These are phyloP conservation scores for Chrosomus eos DNA, from an alignment of 2,797 vertebrate species.

Conservation along the genomic window DNA sequence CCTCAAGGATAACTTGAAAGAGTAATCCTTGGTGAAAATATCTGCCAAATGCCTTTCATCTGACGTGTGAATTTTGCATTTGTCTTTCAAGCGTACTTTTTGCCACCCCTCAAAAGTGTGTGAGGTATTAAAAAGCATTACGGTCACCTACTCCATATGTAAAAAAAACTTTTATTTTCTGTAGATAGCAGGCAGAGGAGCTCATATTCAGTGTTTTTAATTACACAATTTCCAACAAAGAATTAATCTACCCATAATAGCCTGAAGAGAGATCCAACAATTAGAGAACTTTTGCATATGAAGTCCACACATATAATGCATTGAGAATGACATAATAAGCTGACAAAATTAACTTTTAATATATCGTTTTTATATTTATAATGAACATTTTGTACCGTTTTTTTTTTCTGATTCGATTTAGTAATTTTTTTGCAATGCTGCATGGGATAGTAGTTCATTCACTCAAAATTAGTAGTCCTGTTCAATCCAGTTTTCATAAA, in stretches of 20 bases:
- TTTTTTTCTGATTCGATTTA: not conserved
- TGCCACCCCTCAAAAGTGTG: not conserved
- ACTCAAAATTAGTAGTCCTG: not conserved
- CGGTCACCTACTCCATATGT: not conserved
- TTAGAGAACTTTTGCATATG: not conserved
- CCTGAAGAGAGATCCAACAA: no score
- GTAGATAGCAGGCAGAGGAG: not conserved
- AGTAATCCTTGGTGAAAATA: not conserved
- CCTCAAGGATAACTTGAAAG: slow-evolving; percentile 17
- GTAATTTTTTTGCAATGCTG: no score
- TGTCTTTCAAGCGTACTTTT: not conserved
- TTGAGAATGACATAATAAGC: not conserved
- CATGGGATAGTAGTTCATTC: not conserved
- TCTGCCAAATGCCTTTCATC: not conserved
- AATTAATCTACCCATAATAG: not conserved
- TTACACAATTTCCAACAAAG: not conserved
- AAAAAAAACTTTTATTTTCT: not conserved
- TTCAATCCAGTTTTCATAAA: no score
- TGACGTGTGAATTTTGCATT: not conserved
- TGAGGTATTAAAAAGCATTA: not conserved
- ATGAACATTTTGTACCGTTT: not conserved
- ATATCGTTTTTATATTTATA: not conserved
- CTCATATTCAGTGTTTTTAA: not conserved
- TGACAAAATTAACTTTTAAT: not conserved
- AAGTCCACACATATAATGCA: not conserved